A percentile compares a stretch with the other conserved stretches of the same genome.
Conservation (phyloP, 2,113 vertebrate genomes). For the Corydoras maculifer region DNA sequence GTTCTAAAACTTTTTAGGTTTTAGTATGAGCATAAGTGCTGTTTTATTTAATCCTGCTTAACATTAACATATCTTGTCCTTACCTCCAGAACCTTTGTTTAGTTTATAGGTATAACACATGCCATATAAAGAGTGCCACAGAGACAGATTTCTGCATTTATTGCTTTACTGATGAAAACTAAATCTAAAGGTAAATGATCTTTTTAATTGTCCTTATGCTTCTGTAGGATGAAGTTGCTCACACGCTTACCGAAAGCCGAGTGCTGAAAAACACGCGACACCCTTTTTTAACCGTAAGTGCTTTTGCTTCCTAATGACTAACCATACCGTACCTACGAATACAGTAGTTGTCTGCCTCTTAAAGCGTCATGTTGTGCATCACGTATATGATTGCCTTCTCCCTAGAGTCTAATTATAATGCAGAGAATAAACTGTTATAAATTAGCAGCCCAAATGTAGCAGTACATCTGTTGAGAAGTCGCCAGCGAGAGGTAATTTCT, state of each 20-base stretch:
- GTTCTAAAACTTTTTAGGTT: no score
- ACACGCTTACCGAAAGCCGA: constrained; percentile 95
- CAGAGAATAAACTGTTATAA: constrained; percentile 54
- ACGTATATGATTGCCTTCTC: constrained; percentile 45
- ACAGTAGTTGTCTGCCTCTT: constrained; percentile 22
- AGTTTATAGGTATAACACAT: no score
- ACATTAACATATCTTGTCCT: no score
- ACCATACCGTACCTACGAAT: constrained; percentile 16
- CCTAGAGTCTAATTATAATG: constrained; percentile 60
- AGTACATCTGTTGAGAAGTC: constrained; percentile 57
- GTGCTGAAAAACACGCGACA: constrained; percentile 95
- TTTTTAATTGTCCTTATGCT: constrained; percentile 12
- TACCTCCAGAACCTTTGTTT: no score
- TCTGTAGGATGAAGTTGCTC: constrained; percentile 93
- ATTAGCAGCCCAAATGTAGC: constrained; percentile 50
- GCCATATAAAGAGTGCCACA: no score
- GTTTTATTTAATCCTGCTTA: no score
- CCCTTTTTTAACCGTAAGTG: constrained; percentile 94
- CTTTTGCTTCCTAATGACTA: constrained; percentile 27
- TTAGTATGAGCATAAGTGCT: no score
- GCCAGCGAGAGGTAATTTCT: constrained; percentile 50
- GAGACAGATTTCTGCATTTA: no score
- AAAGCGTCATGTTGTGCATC: constrained; percentile 43
- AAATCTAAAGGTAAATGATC: neutral
- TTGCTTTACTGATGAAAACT: no score